Conservation (phyloP, 2,888 invertebrate genomes). For the Conomelus anceps region DNA sequence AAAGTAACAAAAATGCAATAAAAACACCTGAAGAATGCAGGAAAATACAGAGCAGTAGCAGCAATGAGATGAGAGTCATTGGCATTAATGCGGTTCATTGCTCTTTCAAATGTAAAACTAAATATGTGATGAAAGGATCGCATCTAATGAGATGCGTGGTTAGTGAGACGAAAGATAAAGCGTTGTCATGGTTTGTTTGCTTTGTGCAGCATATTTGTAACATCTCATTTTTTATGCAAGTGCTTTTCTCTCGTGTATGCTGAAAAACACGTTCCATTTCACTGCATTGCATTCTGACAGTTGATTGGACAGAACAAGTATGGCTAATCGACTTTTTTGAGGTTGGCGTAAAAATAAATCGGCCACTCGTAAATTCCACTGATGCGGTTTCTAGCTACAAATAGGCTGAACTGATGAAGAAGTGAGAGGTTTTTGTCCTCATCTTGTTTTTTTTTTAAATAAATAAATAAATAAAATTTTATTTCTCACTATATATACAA, state of each 20-base stretch:
- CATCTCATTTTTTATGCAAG: not conserved
- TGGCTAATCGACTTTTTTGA: not conserved
- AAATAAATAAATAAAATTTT: too few species aligned
- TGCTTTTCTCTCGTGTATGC: not conserved
- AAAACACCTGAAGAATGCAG: not conserved
- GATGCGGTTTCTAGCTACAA: too few species aligned
- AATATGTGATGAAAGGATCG: not conserved
- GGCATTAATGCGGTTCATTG: not conserved
- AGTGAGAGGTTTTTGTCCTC: too few species aligned
- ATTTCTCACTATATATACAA: too few species aligned
- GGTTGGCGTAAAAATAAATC: not conserved
- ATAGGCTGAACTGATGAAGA: too few species aligned
- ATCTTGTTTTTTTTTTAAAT: too few species aligned
- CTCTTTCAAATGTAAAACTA: too few species aligned
- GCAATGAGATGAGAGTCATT: not conserved
- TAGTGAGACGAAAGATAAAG: not conserved
- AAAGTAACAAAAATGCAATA: not conserved
- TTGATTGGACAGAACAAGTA: not conserved
- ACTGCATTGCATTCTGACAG: not conserved
- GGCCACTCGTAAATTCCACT: too few species aligned
- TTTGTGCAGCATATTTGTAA: too few species aligned
- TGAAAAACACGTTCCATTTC: not conserved
- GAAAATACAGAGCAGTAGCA: not conserved
- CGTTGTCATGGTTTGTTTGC: not conserved
- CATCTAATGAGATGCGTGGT: not conserved